Evolutionary conservation across 2,797 vertebrate genomes (phyloP).

Genomic region (Dryobates pubescens): DNA sequence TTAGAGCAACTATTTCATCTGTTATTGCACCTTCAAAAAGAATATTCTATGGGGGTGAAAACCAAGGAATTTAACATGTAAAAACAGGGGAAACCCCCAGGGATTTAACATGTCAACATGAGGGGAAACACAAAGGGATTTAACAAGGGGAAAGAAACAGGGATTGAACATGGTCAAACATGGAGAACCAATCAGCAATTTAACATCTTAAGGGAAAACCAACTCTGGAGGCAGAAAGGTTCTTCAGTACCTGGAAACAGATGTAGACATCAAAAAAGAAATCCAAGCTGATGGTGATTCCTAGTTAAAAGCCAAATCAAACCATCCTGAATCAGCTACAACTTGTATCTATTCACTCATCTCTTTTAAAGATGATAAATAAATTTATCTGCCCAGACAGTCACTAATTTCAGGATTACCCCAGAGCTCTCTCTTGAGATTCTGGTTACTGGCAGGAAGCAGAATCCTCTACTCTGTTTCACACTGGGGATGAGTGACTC

Average conservation of each 20-base stretch:
- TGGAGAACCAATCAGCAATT: too few species aligned
- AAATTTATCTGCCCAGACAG: background rate
- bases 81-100: background rate
- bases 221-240: background rate
- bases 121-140: too few species aligned
- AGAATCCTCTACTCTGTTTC: background rate
- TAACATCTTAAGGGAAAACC: too few species aligned
- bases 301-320: constrained; percentile 2
- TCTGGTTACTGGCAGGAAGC: background rate
- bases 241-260: background rate
- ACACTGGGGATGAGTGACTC: background rate
- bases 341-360: background rate
- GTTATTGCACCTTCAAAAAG: constrained; percentile 75
- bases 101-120: too few species aligned
- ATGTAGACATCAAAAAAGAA: background rate
- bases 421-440: background rate
- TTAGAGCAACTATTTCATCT: constrained; percentile 57
- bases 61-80: constrained; percentile 12
- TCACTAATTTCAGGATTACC: background rate
- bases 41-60: background rate
- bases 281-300: background rate
- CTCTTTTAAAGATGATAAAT: background rate
- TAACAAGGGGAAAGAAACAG: too few species aligned
- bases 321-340: background rate
- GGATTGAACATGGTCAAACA: too few species aligned